These are phyloP conservation scores for Rynchops niger DNA, from an alignment of 2,113 vertebrate species.

Conservation along the genomic window DNA sequence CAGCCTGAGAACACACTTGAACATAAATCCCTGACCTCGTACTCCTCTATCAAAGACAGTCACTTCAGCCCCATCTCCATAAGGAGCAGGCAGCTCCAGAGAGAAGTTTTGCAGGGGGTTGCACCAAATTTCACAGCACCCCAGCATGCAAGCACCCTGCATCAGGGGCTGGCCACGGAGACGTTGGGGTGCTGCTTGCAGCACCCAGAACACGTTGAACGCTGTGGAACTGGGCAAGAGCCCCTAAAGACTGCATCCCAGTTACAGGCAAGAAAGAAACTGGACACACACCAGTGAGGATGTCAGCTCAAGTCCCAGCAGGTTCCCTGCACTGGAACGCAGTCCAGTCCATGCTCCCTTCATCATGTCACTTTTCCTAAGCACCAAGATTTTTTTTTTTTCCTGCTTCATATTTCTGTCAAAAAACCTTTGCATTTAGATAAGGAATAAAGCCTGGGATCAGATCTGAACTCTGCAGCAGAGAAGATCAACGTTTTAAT, in stretches of 20 bases:
- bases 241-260: background rate
- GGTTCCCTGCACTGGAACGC: background rate
- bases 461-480: conserved; percentile 32
- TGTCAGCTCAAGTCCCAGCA: background rate
- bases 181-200: rapidly evolving
- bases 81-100: background rate
- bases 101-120: background rate
- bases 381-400: background rate
- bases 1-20: background rate
- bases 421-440: conserved; percentile 33
- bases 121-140: background rate
- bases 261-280: background rate
- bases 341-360: background rate
- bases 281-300: rapidly evolving
- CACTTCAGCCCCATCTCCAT: background rate
- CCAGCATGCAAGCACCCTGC: rapidly evolving
- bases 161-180: background rate
- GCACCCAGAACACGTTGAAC: rapidly evolving
- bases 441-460: conserved; percentile 42
- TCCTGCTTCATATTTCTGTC: background rate
- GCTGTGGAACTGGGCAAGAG: rapidly evolving
- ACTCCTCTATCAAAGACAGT: background rate
- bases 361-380: background rate
- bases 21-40: background rate
- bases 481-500: conserved; percentile 41